Percentiles rank a stretch among this genome's conserved stretches.
Evolutionary conservation across 2,888 invertebrate genomes (phyloP).

Genomic region (Epsilonema sp.): DNA sequence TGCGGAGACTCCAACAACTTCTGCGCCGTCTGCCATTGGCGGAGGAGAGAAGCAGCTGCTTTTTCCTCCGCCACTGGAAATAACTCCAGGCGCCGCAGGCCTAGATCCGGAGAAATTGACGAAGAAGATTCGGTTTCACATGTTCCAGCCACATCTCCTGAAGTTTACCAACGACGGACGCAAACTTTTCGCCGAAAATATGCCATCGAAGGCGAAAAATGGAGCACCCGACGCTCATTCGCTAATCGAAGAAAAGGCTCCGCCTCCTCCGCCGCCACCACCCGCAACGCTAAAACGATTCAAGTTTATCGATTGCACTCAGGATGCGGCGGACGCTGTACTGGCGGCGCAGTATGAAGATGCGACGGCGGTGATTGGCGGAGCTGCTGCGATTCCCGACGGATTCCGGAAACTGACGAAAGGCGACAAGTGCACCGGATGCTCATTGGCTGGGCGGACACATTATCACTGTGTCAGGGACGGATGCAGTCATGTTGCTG

Average conservation of each 20-base stretch:
- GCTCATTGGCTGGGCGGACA: background rate
- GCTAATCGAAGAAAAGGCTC: no score
- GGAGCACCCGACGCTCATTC: no score
- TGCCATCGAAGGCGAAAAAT: no score
- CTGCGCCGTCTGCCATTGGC: background rate
- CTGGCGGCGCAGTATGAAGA: background rate
- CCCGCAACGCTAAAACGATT: background rate
- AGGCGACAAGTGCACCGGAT: constrained; percentile 28
- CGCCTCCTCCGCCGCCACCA: no score
- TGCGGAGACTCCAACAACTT: background rate
- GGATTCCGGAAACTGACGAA: constrained; percentile 67
- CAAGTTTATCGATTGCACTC: constrained; percentile 4
- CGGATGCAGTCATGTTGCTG: background rate
- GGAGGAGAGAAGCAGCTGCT: background rate
- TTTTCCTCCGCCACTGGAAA: background rate
- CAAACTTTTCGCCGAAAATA: no score
- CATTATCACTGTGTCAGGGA: background rate
- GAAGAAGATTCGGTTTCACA: constrained; percentile 5
- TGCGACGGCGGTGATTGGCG: background rate
- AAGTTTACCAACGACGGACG: constrained; percentile 6
- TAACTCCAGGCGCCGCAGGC: no score
- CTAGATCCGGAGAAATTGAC: background rate
- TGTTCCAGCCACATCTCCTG: constrained; percentile 5
- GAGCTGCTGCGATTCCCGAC: constrained; percentile 47
- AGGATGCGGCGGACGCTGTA: background rate